phyloP scores from a whole-genome alignment of 2,113 vertebrate species.

The Mustelus asterias region DNA sequence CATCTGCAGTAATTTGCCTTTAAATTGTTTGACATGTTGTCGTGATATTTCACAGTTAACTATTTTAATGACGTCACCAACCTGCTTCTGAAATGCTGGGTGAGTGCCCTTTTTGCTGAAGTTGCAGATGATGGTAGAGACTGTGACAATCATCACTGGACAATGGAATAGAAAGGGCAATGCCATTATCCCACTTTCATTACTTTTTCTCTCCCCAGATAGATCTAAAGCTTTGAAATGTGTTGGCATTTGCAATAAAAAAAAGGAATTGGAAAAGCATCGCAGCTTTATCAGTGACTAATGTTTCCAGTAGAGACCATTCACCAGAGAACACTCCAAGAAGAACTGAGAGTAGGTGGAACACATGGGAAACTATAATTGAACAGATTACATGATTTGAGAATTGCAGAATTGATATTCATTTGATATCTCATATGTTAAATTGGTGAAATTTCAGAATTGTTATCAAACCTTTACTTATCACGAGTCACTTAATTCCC shows the following conservation, averaged over 20 bases:
- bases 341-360: background rate
- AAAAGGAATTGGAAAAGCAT: background rate
- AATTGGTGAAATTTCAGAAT: background rate
- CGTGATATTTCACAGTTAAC: background rate
- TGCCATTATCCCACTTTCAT: background rate
- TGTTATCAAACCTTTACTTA: background rate
- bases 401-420: background rate
- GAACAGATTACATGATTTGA: background rate
- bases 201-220: background rate
- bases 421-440: background rate
- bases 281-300: slow-evolving; percentile 18
- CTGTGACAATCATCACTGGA: background rate
- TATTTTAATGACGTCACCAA: background rate
- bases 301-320: background rate
- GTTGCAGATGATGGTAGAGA: background rate
- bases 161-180: background rate
- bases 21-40: background rate
- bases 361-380: background rate
- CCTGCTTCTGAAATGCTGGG: background rate
- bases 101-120: background rate
- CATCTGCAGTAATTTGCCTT: too few relatives aligned
- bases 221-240: background rate
- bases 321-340: background rate
- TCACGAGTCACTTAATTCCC: background rate
- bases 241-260: background rate